Conservation (phyloP, 1,140 invertebrate species). For the Cardiocondyla obscurior region DNA sequence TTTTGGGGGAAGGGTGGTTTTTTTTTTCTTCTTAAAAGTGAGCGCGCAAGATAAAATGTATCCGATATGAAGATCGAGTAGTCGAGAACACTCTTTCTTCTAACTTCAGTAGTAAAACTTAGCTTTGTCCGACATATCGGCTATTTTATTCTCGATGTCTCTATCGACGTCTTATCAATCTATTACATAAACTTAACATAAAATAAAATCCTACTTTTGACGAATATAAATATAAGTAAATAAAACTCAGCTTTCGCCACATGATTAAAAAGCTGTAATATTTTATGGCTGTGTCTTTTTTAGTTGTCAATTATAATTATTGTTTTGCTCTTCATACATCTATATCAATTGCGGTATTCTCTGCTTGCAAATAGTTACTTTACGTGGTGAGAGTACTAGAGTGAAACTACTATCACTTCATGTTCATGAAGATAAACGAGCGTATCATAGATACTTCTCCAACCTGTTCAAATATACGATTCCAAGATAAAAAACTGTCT, state of each 20-base stretch:
- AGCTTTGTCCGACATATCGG: neutral
- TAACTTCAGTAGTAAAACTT: neutral
- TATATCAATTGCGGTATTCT: slow-evolving; percentile 12
- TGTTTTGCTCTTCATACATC: slow-evolving; percentile 2
- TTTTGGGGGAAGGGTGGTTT: neutral
- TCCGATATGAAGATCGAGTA: slow-evolving; percentile 12
- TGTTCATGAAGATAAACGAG: slow-evolving; percentile 43
- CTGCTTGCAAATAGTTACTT: slow-evolving; percentile 6
- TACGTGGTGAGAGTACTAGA: neutral
- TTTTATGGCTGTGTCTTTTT: neutral
- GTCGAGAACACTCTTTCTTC: neutral
- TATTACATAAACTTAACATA: neutral
- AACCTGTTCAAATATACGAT: slow-evolving; percentile 48
- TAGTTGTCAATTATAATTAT: neutral
- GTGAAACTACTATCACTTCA: slow-evolving; percentile 16
- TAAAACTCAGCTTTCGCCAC: neutral
- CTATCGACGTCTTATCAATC: no score
- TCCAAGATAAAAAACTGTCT: slow-evolving; percentile 39
- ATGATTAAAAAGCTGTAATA: neutral
- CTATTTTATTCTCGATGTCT: neutral
- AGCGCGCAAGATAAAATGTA: no score
- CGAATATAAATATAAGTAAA: neutral
- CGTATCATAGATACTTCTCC: slow-evolving; percentile 12
- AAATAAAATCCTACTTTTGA: neutral
- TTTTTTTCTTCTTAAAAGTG: neutral